A percentile compares a stretch with the other conserved stretches of the same genome.
These are phyloP conservation scores for Silurus aristotelis DNA, from an alignment of 2,797 vertebrate species.

Conservation along the genomic window DNA sequence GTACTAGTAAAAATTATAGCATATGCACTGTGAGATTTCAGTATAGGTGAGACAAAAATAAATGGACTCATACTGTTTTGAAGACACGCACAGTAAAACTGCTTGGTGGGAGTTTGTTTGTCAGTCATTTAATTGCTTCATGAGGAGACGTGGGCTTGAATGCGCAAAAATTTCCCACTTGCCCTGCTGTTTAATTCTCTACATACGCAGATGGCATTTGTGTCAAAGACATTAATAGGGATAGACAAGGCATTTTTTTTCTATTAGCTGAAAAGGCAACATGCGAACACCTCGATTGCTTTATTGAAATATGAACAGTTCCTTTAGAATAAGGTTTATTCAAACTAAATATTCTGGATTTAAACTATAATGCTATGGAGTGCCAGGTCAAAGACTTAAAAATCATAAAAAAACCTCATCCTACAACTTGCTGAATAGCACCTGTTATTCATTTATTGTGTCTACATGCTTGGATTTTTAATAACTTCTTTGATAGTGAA, in stretches of 20 bases:
- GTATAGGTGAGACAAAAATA: not conserved
- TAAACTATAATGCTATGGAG: not conserved
- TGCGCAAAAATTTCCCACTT: conserved; percentile 42
- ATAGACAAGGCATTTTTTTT: not conserved
- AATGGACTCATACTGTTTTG: not conserved
- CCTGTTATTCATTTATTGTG: not conserved
- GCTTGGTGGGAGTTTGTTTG: not conserved
- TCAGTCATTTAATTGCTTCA: not conserved
- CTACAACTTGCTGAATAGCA: not conserved
- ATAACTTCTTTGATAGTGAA: not conserved
- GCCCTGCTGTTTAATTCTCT: conserved; percentile 36
- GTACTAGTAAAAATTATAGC: not conserved
- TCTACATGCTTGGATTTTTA: not conserved
- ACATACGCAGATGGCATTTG: conserved; percentile 43
- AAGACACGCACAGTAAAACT: not conserved
- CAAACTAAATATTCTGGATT: not conserved
- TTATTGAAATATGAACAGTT: not conserved
- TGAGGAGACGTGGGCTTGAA: conserved; percentile 3
- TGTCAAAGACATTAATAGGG: conserved; percentile 29
- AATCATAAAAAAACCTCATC: not conserved
- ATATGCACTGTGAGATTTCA: not conserved
- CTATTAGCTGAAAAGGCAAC: not conserved
- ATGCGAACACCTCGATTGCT: not conserved
- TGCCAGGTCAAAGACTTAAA: not conserved
- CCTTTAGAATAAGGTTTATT: not conserved